A percentile compares a stretch with the other conserved stretches of the same genome.
Evolutionary conservation across 2,888 invertebrate species (phyloP).

Genomic region (Chironomus riparius): DNA sequence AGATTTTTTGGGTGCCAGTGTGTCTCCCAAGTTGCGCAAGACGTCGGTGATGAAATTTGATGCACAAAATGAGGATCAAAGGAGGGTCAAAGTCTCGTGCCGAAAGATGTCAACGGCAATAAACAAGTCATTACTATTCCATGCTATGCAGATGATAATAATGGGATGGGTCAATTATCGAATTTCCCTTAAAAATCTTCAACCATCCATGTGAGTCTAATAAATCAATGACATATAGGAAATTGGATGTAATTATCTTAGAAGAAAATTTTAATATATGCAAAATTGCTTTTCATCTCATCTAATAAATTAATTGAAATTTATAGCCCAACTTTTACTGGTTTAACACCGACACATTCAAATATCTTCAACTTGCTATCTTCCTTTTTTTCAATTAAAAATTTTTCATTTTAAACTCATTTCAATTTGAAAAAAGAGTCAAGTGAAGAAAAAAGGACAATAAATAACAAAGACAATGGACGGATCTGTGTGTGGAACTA

Average conservation of each 20-base stretch:
- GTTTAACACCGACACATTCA: not conserved
- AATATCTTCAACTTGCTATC: not conserved
- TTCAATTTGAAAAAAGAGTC: not conserved
- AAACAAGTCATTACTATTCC: not conserved
- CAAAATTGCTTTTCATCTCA: not conserved
- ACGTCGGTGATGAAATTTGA: not conserved
- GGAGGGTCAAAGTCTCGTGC: constrained; percentile 20
- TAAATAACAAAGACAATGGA: constrained; percentile 16
- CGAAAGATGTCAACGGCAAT: constrained; percentile 2
- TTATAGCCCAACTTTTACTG: constrained; percentile 11
- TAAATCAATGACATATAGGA: not conserved
- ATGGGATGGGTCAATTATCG: constrained; percentile 3
- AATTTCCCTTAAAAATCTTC: not conserved
- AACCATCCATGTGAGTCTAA: not conserved
- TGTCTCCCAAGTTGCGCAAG: constrained; percentile 21
- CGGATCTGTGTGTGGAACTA: not conserved
- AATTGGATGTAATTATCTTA: not conserved
- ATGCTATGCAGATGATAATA: not conserved
- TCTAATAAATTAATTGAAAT: constrained; percentile 24
- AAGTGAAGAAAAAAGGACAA: not conserved
- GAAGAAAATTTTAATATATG: not conserved
- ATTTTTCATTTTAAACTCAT: constrained; percentile 6
- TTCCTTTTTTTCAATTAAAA: constrained; percentile 18
- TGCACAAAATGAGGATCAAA: constrained; percentile 6
- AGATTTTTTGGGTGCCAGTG: not conserved